Conservation (phyloP, 2,888 invertebrate species). For the Tipula confusa region DNA sequence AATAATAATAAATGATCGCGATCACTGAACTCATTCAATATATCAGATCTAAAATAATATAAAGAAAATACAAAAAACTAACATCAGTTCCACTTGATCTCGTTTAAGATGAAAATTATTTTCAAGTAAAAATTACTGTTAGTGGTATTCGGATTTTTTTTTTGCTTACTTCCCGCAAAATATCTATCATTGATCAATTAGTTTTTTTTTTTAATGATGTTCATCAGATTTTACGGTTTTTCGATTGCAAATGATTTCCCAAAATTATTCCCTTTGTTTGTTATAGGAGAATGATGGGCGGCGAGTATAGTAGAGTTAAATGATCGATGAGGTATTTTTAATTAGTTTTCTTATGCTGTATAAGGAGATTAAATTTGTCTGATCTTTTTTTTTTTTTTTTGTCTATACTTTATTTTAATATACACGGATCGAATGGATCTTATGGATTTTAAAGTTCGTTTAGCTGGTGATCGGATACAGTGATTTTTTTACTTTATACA, state of each 20-base stretch:
- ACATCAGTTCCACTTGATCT: constrained; percentile 15
- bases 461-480: no score
- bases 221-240: not conserved
- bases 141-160: constrained; percentile 6
- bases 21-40: constrained; percentile 25
- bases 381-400: not conserved
- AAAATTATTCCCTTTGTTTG: not conserved
- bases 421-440: not conserved
- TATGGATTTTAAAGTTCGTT: not conserved
- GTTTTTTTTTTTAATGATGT: not conserved
- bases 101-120: constrained; percentile 7
- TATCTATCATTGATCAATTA: not conserved
- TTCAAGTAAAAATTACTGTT: not conserved
- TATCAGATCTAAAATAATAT: not conserved
- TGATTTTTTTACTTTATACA: no score
- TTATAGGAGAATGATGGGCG: not conserved
- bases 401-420: not conserved
- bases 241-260: not conserved
- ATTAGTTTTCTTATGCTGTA: not conserved
- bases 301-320: not conserved
- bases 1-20: not conserved
- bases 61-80: not conserved
- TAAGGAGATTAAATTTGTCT: not conserved
- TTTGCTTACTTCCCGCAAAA: constrained; percentile 20
- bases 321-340: not conserved